Evolutionary conservation across 2,888 invertebrate genomes (phyloP).

Genomic region (Pseudolycoriella hygida): DNA sequence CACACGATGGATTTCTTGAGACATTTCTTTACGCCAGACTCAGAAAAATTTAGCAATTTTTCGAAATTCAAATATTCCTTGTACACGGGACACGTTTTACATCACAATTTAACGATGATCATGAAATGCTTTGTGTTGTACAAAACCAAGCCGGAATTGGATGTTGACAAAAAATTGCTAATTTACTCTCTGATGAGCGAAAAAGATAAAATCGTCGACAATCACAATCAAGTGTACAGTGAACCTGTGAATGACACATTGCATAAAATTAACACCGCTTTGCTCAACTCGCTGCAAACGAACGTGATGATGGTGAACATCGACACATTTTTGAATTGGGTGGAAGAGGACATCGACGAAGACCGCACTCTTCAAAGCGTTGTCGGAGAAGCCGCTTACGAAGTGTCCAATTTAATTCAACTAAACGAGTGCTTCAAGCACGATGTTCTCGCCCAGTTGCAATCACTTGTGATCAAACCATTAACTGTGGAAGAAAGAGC

Average conservation of each 20-base stretch:
- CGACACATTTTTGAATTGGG: slow-evolving; percentile 20
- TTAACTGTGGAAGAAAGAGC: slow-evolving; percentile 16
- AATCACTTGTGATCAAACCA: slow-evolving; percentile 17
- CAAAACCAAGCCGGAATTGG: slow-evolving; percentile 12
- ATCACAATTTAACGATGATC: slow-evolving; percentile 17
- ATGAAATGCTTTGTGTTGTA: slow-evolving; percentile 16
- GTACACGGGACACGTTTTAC: slow-evolving; percentile 18
- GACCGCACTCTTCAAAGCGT: slow-evolving; percentile 16
- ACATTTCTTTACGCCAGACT: slow-evolving; percentile 19
- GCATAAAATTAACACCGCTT: slow-evolving; percentile 15
- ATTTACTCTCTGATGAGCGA: slow-evolving; percentile 15
- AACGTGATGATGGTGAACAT: slow-evolving; percentile 19
- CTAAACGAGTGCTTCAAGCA: slow-evolving; percentile 16
- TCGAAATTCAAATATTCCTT: slow-evolving; percentile 15
- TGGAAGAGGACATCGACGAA: slow-evolving; percentile 17
- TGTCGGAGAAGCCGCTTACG: slow-evolving; percentile 17
- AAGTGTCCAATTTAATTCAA: slow-evolving; percentile 16
- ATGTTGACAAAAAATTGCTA: slow-evolving; percentile 6
- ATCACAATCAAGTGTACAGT: slow-evolving; percentile 6
- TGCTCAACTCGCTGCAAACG: slow-evolving; percentile 19
- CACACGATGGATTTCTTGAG: slow-evolving; percentile 17
- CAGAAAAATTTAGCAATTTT: slow-evolving; percentile 17
- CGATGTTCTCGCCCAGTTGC: slow-evolving; percentile 16
- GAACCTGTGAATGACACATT: slow-evolving; percentile 14
- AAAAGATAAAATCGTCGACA: slow-evolving; percentile 10